These are phyloP conservation scores for Dryobota labecula DNA, from an alignment of 2,888 invertebrate species.

Conservation along the genomic window DNA sequence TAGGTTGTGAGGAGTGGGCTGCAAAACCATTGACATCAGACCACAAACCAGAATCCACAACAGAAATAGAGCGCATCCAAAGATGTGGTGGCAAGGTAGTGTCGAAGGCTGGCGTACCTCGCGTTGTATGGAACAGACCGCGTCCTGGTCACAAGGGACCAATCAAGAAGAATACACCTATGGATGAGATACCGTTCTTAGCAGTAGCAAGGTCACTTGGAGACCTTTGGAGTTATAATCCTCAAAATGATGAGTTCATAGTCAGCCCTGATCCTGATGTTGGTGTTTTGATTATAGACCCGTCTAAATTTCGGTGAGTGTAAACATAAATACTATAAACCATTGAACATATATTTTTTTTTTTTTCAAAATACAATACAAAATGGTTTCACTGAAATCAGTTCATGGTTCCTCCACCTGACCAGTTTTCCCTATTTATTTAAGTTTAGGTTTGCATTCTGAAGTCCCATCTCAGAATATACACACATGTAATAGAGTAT, in stretches of 20 bases:
- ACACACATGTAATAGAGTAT: no score
- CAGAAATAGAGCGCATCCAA: constrained; percentile 96
- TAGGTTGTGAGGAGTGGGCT: constrained; percentile 93
- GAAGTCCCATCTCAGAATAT: no score
- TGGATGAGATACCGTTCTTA: constrained; percentile 98
- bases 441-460: no score
- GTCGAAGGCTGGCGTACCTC: constrained; percentile 95
- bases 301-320: constrained; percentile 91
- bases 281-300: constrained; percentile 95
- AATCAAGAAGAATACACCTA: constrained; percentile 96
- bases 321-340: no score
- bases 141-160: constrained; percentile 95
- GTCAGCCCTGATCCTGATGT: constrained; percentile 99
- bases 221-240: constrained; percentile 99
- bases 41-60: constrained; percentile 97
- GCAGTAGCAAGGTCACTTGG: constrained; percentile 99
- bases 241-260: constrained; percentile 96
- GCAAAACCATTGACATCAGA: constrained; percentile 96
- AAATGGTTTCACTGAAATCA: no score
- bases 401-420: no score
- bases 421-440: no score
- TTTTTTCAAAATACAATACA: no score
- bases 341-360: no score
- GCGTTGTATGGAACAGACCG: constrained; percentile 99
- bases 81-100: constrained; percentile 94